phyloP scores from a whole-genome alignment of 2,113 vertebrate genomes.

The Meleagris gallopavo region DNA sequence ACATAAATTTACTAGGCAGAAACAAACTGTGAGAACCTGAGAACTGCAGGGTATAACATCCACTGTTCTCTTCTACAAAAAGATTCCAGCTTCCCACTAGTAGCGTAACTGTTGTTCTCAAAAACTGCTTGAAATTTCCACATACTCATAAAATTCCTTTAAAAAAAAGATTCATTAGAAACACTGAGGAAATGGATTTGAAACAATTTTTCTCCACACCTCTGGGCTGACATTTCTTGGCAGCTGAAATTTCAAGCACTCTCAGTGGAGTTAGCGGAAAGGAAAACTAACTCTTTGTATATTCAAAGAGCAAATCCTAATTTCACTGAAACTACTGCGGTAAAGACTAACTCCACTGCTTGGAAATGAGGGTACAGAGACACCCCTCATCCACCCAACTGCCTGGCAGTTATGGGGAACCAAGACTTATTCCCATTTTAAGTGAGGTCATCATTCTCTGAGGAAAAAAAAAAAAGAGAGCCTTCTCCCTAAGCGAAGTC shows the following conservation, averaged over 20 bases:
- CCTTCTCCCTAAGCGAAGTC: not conserved
- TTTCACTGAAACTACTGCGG: not conserved
- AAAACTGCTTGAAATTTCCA: not conserved
- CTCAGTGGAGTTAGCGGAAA: not conserved
- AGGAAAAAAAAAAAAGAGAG: not conserved
- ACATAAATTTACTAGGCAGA: not conserved
- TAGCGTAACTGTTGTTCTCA: not conserved
- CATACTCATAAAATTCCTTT: not conserved
- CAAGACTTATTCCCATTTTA: not conserved
- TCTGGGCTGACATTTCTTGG: slow-evolving; percentile 32
- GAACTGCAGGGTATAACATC: not conserved
- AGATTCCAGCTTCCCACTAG: not conserved
- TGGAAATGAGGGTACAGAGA: not conserved
- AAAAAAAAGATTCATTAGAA: not conserved
- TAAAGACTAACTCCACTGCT: not conserved
- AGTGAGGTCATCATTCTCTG: not conserved
- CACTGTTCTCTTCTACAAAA: not conserved
- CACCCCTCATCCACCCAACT: not conserved
- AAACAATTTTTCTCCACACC: slow-evolving; percentile 27
- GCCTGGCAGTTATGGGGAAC: not conserved
- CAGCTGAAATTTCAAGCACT: not conserved
- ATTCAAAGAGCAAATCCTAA: not conserved
- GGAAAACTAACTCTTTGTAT: not conserved
- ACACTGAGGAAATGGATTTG: not conserved
- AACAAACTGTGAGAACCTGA: not conserved